These are phyloP conservation scores for Pollachius pollachius DNA, from an alignment of 2,113 vertebrate genomes.

Conservation along the genomic window DNA sequence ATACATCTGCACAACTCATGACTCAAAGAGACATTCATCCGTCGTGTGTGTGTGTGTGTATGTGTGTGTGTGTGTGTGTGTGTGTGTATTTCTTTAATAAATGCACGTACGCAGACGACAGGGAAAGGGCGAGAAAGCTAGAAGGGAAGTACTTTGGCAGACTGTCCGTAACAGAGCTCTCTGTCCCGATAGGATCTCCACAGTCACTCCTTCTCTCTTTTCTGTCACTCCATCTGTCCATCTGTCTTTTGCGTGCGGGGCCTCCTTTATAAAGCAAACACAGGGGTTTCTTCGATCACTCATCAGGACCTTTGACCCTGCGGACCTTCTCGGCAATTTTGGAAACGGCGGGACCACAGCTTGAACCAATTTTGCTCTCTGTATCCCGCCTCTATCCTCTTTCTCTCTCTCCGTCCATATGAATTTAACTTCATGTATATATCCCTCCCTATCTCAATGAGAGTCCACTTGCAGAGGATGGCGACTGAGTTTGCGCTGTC, in stretches of 20 bases:
- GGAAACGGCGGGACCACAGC: slow-evolving; percentile 60
- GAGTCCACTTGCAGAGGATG: not conserved
- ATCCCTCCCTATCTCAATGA: not conserved
- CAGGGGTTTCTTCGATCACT: slow-evolving; percentile 40
- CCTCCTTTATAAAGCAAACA: too few species aligned
- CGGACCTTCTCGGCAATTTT: slow-evolving; percentile 57
- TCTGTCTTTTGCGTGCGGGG: slow-evolving; percentile 15
- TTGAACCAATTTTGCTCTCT: slow-evolving; percentile 71
- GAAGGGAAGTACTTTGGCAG: not conserved
- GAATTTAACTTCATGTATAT: not conserved
- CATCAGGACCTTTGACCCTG: slow-evolving; percentile 51
- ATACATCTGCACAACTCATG: slow-evolving; percentile 39
- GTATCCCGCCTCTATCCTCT: not conserved
- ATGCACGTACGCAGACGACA: not conserved
- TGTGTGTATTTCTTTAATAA: not conserved
- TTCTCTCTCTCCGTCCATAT: too few species aligned
- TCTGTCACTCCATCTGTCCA: slow-evolving; percentile 4
- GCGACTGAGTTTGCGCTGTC: too few species aligned
- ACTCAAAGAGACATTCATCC: slow-evolving; percentile 45
- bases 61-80: not conserved
- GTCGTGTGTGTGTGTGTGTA: slow-evolving; percentile 11
- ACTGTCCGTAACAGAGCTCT: too few species aligned
- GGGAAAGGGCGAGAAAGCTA: slow-evolving; percentile 4
- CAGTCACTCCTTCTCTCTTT: slow-evolving; percentile 1
- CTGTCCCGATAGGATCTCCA: not conserved